These are phyloP conservation scores for Athrips mouffetella DNA, from an alignment of 2,888 invertebrate species.

Conservation along the genomic window DNA sequence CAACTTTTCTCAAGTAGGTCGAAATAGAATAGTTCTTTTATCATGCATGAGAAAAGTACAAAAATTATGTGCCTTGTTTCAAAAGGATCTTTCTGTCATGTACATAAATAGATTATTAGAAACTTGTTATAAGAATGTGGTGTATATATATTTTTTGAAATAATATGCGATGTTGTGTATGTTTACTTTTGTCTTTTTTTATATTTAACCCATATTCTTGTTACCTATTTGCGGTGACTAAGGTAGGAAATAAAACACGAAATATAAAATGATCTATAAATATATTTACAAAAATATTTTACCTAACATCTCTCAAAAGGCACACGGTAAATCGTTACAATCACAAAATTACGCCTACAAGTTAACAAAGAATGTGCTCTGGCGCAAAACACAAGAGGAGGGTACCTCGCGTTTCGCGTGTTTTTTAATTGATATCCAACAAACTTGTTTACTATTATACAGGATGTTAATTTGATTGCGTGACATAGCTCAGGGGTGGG, in stretches of 20 bases:
- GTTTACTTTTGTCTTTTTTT: conserved; percentile 29
- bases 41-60: no score
- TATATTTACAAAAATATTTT: conserved; percentile 63
- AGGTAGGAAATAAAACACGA: conserved; percentile 26
- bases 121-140: conserved; percentile 55
- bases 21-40: no score
- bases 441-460: no score
- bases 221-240: neutral
- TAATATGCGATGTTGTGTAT: conserved; percentile 54
- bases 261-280: conserved; percentile 36
- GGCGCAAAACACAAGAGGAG: no score
- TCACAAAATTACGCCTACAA: conserved; percentile 17
- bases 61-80: no score
- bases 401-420: no score
- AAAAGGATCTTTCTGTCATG: no score
- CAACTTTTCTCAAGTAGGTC: no score
- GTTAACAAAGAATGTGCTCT: conserved; percentile 10
- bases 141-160: conserved; percentile 70
- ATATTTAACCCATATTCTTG: neutral
- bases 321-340: conserved; percentile 32
- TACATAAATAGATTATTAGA: neutral
- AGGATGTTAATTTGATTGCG: no score
- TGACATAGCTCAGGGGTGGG: no score
- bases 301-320: conserved; percentile 42
- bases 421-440: no score